Evolutionary conservation across 2,797 vertebrate genomes (phyloP), one percentile per base, ranked within the genome.

Genomic region (Champsocephalus esox): DNA sequence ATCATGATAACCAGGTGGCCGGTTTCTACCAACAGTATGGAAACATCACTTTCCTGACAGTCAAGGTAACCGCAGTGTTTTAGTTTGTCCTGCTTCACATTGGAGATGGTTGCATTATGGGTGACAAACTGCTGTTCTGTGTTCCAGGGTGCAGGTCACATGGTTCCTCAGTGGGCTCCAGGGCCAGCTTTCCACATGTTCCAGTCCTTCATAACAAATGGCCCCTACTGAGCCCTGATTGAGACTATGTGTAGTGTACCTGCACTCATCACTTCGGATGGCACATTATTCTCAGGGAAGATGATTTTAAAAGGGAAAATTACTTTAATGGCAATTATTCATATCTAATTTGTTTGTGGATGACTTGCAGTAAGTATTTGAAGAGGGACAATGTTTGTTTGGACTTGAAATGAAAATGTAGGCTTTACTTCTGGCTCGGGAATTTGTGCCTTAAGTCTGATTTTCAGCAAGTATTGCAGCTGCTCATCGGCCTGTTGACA

Each of bases 141-240:
- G 49, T 90, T 87, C 59, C 79, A 96, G 95, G 95, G 95, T 34
- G 94, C 94, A 1, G 95, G 95, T 82, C 95, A 96, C 90, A 96
- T 96, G 95, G 95, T 96, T 82, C 95, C 95, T 48, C 95, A 96
- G 88, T 95, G 95, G 95, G 94, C 95, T 83, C 95, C 95, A 2
- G 89, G 92, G 73, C 94, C 91, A 51, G 94, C 95, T 49, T 73
- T 94, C 17, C 88, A 95, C 46, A 94, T 96, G 94, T 94, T 96
- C 60, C 83, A 94, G 90, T 91, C 93, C 16, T 96, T 95, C 77
- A 55, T 96, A 68, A 91, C 89, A 38, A 92, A 93, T 21, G 44
- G 65, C n/a, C 8, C 59, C 43, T 94, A 93, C 72, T 95, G 81
- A 95, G 66, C 67, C 63, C 12, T 14, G 10, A 55, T 64, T 5